phyloP scores from a whole-genome alignment of 2,797 vertebrate species.

The Anisognathus igniventris region DNA sequence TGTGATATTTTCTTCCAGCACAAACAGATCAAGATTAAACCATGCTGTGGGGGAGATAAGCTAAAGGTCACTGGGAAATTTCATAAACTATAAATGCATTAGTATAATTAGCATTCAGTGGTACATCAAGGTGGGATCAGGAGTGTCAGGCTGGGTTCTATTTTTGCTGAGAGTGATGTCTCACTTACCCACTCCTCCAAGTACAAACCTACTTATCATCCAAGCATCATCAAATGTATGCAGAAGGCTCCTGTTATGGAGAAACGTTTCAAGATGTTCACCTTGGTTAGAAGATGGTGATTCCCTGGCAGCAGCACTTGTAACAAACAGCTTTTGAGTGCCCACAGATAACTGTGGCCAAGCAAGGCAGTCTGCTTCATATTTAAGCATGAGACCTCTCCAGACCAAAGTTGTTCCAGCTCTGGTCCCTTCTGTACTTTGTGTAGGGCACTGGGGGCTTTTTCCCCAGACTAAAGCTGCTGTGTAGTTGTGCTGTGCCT shows the following conservation, averaged over 20 bases:
- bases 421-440: not conserved
- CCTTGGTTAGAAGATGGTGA: not conserved
- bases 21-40: slow-evolving; percentile 73
- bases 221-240: slow-evolving; percentile 8
- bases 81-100: slow-evolving; percentile 65
- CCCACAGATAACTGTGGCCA: not conserved
- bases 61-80: slow-evolving; percentile 67
- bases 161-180: slow-evolving; percentile 47
- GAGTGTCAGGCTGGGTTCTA: slow-evolving; percentile 46
- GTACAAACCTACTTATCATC: slow-evolving; percentile 29
- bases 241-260: not conserved
- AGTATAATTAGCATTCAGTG: slow-evolving; percentile 64
- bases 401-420: not conserved
- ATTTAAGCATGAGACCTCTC: not conserved
- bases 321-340: not conserved
- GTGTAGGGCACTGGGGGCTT: not conserved
- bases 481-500: not conserved
- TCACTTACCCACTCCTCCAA: slow-evolving; percentile 66
- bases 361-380: not conserved
- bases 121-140: slow-evolving; percentile 50
- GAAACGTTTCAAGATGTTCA: not conserved
- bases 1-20: slow-evolving; percentile 70
- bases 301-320: not conserved
- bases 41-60: slow-evolving; percentile 58
- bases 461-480: not conserved